Conservation (phyloP, 2,797 vertebrate genomes). For the Vipera latastei region DNA sequence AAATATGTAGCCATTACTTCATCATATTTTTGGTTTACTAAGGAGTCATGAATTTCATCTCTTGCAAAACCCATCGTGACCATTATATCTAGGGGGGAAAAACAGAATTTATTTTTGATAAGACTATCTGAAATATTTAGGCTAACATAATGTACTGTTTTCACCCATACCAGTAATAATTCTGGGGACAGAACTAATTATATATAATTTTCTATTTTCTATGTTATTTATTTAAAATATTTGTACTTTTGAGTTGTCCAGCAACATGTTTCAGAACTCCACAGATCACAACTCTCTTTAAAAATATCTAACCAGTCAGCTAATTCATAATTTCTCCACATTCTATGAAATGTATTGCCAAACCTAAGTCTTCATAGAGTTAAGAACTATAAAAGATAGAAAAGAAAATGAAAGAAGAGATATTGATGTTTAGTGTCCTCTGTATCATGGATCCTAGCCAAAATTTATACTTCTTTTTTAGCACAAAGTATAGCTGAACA, state of each 20-base stretch:
- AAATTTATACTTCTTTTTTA: neutral
- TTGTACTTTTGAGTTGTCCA: neutral
- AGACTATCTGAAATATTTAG: neutral
- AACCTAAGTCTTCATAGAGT: neutral
- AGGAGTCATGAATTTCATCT: constrained; percentile 92
- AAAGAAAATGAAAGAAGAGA: neutral
- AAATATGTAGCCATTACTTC: constrained; percentile 99
- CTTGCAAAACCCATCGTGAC: constrained; percentile 96
- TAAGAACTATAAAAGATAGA: neutral
- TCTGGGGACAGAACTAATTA: neutral
- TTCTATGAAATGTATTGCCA: neutral
- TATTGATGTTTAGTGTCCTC: neutral
- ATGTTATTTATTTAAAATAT: neutral
- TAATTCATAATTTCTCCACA: neutral
- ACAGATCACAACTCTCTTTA: neutral
- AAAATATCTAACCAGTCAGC: neutral
- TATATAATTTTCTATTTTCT: neutral
- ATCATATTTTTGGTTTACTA: constrained; percentile 90
- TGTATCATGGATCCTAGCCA: neutral
- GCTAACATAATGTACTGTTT: neutral
- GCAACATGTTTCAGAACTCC: neutral
- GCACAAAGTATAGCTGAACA: neutral
- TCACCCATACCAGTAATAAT: neutral
- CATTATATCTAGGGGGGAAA: constrained; percentile 84
- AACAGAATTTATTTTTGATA: constrained; percentile 1